Base-by-base conservation (phyloP, 2,113 vertebrate species). In the Tyto alba region DNA sequence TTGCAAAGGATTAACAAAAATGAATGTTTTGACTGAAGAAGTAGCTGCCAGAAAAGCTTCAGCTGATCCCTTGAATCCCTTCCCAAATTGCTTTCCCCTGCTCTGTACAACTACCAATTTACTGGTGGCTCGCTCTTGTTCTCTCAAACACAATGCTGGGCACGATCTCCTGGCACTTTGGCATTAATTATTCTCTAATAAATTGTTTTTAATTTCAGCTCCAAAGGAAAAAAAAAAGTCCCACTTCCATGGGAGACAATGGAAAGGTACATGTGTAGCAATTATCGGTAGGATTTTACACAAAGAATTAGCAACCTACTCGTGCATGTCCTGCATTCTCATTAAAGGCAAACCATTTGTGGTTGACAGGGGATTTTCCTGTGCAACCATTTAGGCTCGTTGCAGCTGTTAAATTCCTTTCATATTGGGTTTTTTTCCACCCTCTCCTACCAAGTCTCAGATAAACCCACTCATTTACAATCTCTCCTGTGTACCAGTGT, bases 361-460 rank as follows among this genome's bases (percentile, higher is more conserved):
- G 9, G 50, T 48, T 97, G 95, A 88, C 86, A 50, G 52, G 96
- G 93, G 91, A 97, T 84, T 95, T 95, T 94, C 86, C 90, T 91
- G 69, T 73, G 91, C 76, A 92, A 26, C 81, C 63, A 60, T 43
- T 88, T 63, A 63, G 68, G 96, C 94, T 96, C 93, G 0, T 62
- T 90, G 93, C 93, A 97, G 94, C 96, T 97, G 96, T 93, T 96
- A 55, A 75, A 93, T 79, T 92, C 90, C 77, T 97, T 97, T 97
- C 81, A 90, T 94, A 56, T 41, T 2, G 11, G 7, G 1, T 14
- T 75, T 63, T 59, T 67, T 27, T 29, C 3, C 0, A 36, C 41
- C 4, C 9, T 62, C 23, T 87, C 81, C 71, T 67, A 88, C 52
- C n/a, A 53, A 45, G 36, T 55, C 76, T 80, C 67, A 21, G 59